Percentiles rank a stretch among this genome's conserved stretches.
phyloP scores from a whole-genome alignment of 2,113 vertebrate species.

The Corythaeola cristata region DNA sequence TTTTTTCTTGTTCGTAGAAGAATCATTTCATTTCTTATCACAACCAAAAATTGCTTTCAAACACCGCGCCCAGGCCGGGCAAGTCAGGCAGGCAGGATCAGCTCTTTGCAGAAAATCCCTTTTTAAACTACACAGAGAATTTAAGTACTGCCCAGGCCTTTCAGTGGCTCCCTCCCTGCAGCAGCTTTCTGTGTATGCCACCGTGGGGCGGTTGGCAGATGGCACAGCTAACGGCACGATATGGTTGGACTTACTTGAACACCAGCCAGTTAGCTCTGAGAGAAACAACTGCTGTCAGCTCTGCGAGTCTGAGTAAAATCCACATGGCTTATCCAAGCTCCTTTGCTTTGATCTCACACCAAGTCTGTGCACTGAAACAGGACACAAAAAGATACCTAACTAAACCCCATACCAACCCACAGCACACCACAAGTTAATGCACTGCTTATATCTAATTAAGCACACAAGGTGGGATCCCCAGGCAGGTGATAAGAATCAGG shows the following conservation, averaged over 20 bases:
- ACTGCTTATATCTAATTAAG: neutral
- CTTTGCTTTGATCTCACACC: neutral
- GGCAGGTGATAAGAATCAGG: neutral
- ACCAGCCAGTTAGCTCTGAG: neutral
- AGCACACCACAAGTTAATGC: neutral
- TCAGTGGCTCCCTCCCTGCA: neutral
- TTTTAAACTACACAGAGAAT: neutral
- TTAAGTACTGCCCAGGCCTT: neutral
- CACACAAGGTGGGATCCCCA: neutral
- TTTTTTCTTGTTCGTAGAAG: neutral
- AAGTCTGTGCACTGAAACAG: rapidly evolving
- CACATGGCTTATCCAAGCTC: neutral
- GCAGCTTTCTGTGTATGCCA: neutral
- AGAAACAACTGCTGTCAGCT: neutral
- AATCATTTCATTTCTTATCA: neutral
- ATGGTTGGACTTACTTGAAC: neutral
- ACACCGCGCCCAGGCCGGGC: neutral
- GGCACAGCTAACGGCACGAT: neutral
- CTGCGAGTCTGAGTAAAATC: neutral
- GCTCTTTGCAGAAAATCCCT: neutral
- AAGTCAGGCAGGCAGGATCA: neutral
- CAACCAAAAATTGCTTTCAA: neutral
- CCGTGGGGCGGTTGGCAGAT: rapidly evolving
- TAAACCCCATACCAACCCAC: neutral
- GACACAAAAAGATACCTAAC: rapidly evolving